Conservation (phyloP, 2,797 vertebrate species). For the Sylvia borin region DNA sequence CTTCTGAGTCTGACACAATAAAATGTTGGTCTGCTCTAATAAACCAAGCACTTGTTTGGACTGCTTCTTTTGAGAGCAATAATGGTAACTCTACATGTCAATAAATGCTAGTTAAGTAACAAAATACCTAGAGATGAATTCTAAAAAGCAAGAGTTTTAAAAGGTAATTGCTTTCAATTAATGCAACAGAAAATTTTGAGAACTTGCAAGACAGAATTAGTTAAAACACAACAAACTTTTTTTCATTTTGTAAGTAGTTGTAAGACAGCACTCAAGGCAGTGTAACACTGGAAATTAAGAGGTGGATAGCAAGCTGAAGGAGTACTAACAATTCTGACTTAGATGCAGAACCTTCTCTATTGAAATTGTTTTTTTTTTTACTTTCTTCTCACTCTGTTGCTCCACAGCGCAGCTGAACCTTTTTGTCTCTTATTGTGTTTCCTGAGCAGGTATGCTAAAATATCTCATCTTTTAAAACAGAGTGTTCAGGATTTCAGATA, state of each 20-base stretch:
- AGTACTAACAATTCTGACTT: not conserved
- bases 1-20: not conserved
- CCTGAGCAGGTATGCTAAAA: not conserved
- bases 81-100: not conserved
- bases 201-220: not conserved
- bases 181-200: not conserved
- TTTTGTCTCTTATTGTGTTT: not conserved
- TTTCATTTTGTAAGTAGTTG: not conserved
- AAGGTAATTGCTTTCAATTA: not conserved
- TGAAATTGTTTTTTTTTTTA: not conserved
- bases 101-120: not conserved
- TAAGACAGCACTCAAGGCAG: not conserved
- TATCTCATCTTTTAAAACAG: not conserved
- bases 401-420: not conserved
- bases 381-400: not conserved
- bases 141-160: not conserved
- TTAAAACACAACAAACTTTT: not conserved
- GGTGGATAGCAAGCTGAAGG: not conserved
- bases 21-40: not conserved
- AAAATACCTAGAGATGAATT: not conserved
- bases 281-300: not conserved
- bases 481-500: not conserved
- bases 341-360: not conserved
- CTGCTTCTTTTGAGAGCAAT: not conserved
- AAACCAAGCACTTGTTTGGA: not conserved